Evolutionary conservation across 2,888 invertebrate species (phyloP), one percentile per base, ranked within the genome.

Genomic region (Orgyia antiqua): DNA sequence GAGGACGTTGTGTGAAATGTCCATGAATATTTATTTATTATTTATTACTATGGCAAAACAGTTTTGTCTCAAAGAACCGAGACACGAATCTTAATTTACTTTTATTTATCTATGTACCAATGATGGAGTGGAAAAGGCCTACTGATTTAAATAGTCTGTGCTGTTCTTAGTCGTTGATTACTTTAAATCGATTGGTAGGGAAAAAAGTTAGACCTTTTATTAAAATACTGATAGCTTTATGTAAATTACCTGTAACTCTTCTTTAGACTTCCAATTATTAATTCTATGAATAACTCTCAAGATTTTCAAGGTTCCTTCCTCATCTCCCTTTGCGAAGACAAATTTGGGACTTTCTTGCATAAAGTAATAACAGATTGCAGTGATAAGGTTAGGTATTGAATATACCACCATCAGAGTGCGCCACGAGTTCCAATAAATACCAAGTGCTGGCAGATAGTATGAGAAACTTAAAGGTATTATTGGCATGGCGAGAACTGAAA

Each of bases 341-440:
- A 90, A 95, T 65, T 93, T 93, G 0, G 95, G 94, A 46, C 93
- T 94, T 67, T 95, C 95, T 0, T 93, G 91, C 56, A 91, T 78
- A 34, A 78, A 79, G 15, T 76, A 68, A 7, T 91, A 61, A 42
- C 89, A 87, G 0, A 88, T 8, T 0, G 90, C 87, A 0, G 90
- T 87, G 2, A 91, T 27, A 1, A 93, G 37, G 32, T 90, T 87
- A 0, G 94, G 90, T 0, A 89, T n/a, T 0, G 90, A 89, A 56
- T 92, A 89, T 0, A 90, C 59, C 1, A 91, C 68, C n/a, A 94
- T 59, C 41, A 93, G 88, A 2, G 93, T 59, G n/a, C 94, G 82
- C 94, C 94, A 94, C 1, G 93, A 91, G 54, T 89, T 88, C 60
- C 90, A 89, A 11, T 71, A 69, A 45, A 92, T 69, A n/a, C 73